These are phyloP conservation scores for Agelas oroides DNA, from an alignment of 37 sponge, comb jelly and placozoan genomes.

Conservation along the genomic window DNA sequence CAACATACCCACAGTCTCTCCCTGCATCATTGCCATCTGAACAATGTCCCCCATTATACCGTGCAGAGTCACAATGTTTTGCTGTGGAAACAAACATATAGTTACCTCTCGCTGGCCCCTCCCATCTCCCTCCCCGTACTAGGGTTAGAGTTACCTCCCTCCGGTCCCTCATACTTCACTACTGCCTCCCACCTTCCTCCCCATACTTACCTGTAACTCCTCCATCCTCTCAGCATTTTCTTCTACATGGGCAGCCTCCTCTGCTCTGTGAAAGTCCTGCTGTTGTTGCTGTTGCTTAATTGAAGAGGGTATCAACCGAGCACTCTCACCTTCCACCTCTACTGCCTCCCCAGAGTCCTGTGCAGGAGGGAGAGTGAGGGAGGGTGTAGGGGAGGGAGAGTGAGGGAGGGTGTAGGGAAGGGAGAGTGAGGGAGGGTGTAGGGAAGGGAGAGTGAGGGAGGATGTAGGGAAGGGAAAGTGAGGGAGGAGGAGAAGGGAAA, in stretches of 20 bases:
- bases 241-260: neutral
- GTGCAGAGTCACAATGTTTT: conserved; percentile 21
- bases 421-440: no score
- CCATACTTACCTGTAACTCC: neutral
- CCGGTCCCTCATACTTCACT: no score
- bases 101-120: no score
- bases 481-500: neutral
- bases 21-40: conserved; percentile 3
- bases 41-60: conserved; percentile 33
- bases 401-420: neutral
- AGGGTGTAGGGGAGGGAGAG: neutral
- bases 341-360: neutral
- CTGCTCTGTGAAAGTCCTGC: neutral
- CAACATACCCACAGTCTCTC: conserved; percentile 9
- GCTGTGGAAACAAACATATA: neutral
- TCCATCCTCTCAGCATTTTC: conserved; percentile 36
- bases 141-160: no score
- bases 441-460: no score
- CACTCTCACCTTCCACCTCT: neutral
- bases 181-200: no score
- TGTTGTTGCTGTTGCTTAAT: neutral
- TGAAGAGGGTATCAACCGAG: neutral
- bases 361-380: neutral
- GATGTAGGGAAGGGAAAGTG: neutral
- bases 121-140: no score